Evolutionary conservation across 2,113 vertebrate genomes (phyloP).

Genomic region (Eptatretus burgeri): DNA sequence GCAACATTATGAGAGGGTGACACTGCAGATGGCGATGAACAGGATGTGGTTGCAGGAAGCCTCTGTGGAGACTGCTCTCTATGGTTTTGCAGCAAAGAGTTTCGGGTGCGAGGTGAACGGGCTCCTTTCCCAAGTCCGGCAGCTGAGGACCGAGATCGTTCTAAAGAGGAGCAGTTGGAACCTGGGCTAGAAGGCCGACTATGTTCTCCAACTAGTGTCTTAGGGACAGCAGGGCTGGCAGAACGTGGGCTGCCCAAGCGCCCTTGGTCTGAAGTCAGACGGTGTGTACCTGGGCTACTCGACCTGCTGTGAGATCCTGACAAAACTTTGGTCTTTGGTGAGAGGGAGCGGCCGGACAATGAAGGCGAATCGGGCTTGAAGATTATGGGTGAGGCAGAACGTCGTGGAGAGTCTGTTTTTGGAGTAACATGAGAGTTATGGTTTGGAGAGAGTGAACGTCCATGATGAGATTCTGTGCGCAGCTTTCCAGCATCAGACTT

Average conservation of each 20-base stretch:
- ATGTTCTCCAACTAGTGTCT: neutral
- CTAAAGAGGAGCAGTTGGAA: too few species aligned
- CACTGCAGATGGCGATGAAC: slow-evolving; percentile 53
- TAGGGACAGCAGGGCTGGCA: neutral
- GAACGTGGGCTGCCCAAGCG: slow-evolving; percentile 2
- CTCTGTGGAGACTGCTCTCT: too few species aligned
- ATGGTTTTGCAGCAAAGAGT: too few species aligned
- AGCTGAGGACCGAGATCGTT: too few species aligned
- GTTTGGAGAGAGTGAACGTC: slow-evolving; percentile 77
- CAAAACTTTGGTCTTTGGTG: slow-evolving; percentile 54
- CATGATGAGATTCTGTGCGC: slow-evolving; percentile 77
- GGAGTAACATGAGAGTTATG: slow-evolving; percentile 36
- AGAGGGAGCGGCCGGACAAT: slow-evolving; percentile 49
- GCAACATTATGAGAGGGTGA: slow-evolving; percentile 41
- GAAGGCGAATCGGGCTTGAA: slow-evolving; percentile 60
- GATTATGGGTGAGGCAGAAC: neutral
- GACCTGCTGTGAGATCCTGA: slow-evolving; percentile 16
- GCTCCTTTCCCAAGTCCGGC: too few species aligned
- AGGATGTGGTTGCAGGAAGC: slow-evolving; percentile 30
- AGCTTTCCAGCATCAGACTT: slow-evolving; percentile 71
- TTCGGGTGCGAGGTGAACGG: too few species aligned
- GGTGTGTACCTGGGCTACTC: slow-evolving; percentile 37
- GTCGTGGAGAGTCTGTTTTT: neutral
- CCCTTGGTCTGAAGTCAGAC: slow-evolving; percentile 9
- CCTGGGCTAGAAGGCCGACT: too few species aligned